Base-by-base conservation (phyloP, 2,888 invertebrate species). In the Theretra japonica region DNA sequence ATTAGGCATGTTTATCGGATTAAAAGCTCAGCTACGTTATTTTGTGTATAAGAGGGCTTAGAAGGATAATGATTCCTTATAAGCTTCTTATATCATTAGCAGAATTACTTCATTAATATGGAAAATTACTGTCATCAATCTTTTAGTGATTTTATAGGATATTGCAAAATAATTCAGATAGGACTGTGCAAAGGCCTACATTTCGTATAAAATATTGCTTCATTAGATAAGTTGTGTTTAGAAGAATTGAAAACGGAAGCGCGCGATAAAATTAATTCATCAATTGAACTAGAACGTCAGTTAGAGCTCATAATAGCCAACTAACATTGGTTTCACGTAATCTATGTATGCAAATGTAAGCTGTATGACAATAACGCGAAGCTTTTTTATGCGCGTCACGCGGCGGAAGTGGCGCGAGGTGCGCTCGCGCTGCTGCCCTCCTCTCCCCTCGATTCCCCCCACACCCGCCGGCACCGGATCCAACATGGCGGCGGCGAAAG, bases 401-500 rank as follows among this genome's bases (percentile, higher is more conserved):
- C 92, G 90, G 86, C 92, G 93, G 93, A 94, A 93, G 90, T 83
- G 83, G 85, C 83, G 87, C 84, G 90, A 88, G 91, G 90, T 90
- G 93, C 89, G 93, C 91, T 84, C 83, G 93, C 92, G 90, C 88
- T 82, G 72, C 80, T 81, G 86, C 83, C 86, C 23, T 17, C 65
- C 11, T 41, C 48, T 41, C 23, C 41, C 48, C 23, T 23, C 21
- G 65, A 41, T 15, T 41, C 41, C 21, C 23, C 48, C 65, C 41
- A 41, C 17, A 23, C 23, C 48, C 21, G 65, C 65, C 65, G 65
- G 41, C 65, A 90, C 93, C 93, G 94, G 94, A 93, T 93, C 92
- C 93, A 93, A 91, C 82, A 94, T 94, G 93, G 94, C 94, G 84
- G 86, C 88, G 91, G 93, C 93, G 92, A 94, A 94, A 94, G 94